phyloP scores from a whole-genome alignment of 2,797 vertebrate species.

The Oryzias sinensis region DNA sequence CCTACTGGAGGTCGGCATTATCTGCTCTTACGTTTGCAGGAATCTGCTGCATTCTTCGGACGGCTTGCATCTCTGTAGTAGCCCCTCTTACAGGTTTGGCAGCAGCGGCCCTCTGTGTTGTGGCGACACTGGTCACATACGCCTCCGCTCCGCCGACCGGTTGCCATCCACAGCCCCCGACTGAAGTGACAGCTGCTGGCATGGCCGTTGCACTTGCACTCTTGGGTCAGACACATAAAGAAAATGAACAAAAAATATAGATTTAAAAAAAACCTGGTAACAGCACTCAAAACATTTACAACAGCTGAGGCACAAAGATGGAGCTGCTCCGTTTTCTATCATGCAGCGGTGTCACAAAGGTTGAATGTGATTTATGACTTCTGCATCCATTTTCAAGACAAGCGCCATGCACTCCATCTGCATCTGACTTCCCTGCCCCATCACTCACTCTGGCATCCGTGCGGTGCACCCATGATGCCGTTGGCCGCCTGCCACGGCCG shows the following conservation, averaged over 20 bases:
- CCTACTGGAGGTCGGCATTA: not conserved
- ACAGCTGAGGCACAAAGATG: slow-evolving; percentile 1
- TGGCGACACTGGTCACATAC: slow-evolving; percentile 86
- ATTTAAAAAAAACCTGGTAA: not conserved
- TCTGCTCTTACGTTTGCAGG: slow-evolving; percentile 86
- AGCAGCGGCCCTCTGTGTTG: slow-evolving; percentile 89
- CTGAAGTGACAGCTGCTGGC: slow-evolving; percentile 89
- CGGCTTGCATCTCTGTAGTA: slow-evolving; percentile 85
- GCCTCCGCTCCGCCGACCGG: slow-evolving; percentile 83
- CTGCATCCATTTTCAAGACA: slow-evolving; percentile 30
- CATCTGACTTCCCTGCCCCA: slow-evolving; percentile 39
- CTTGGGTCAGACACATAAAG: slow-evolving; percentile 62
- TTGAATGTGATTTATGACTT: slow-evolving; percentile 39
- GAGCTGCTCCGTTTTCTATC: slow-evolving; percentile 20
- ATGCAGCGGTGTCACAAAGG: slow-evolving; percentile 16
- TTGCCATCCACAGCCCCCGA: slow-evolving; percentile 80
- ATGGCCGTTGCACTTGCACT: slow-evolving; percentile 91
- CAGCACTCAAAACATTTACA: slow-evolving; percentile 3
- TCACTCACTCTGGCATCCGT: slow-evolving; percentile 84
- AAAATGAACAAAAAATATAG: not conserved
- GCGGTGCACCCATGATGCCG: slow-evolving; percentile 83
- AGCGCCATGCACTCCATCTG: slow-evolving; percentile 36
- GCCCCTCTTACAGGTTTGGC: slow-evolving; percentile 87
- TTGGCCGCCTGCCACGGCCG: slow-evolving; percentile 90
- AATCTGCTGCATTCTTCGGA: slow-evolving; percentile 80